Base-by-base conservation (phyloP, 92 coral and sea anemone genomes). In the Actinostola sp. region DNA sequence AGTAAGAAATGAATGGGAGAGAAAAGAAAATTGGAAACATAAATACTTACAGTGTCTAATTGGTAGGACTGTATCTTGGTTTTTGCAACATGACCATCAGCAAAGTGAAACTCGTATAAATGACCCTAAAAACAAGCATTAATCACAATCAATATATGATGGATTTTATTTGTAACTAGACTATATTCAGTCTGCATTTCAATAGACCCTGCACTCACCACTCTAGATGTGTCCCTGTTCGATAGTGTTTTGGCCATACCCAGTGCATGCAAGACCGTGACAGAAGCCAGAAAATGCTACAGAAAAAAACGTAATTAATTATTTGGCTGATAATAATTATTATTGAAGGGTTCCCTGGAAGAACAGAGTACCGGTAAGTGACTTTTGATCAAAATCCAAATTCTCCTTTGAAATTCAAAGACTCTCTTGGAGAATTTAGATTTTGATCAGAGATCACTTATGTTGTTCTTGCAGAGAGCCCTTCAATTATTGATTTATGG, bases 81-180 rank as follows among this genome's bases (percentile, higher is more conserved):
- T 64, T 89, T 88, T 15, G 79, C 63, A 6, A 93, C 53, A 13
- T 71, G 27, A 19, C 90, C 89, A 67, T 91, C 93, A 32, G 86
- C 58, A 46, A 93, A 54, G 66, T 91, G 78, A 63, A 93, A 91
- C 72, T 93, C 93, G 61, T 78, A 52, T n/a, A 93, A 65, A 66
- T 88, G 82, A 3, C 97, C 98, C 98, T 93, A 55, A 12, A 26
- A n/a, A n/a, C n/a, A n/a, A n/a, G n/a, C n/a, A n/a, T n/a, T n/a
- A n/a, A n/a, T n/a, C n/a, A n/a, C n/a, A n/a, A n/a, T n/a, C n/a
- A n/a, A 2, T 11, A 1, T 15, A 25, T 28, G 11, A 28, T 15
- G 26, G n/a, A n/a, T n/a, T n/a, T n/a, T n/a, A n/a, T n/a, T n/a
- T n/a, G n/a, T n/a, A n/a, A n/a, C n/a, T n/a, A n/a, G n/a, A n/a